Conservation (phyloP, 2,888 invertebrate genomes). For the Caenorhabditis sp. region DNA sequence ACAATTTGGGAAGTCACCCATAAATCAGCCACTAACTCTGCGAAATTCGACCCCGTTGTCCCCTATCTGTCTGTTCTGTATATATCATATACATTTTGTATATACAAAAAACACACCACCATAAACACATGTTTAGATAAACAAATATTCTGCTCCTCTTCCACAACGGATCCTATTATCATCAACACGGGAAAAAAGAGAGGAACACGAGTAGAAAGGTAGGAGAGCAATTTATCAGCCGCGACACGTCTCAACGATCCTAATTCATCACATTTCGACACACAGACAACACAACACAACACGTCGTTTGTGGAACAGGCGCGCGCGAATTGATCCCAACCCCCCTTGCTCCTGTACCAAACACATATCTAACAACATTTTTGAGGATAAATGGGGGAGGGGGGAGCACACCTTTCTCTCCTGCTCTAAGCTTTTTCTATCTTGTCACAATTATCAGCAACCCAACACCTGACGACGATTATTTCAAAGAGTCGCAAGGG, state of each 20-base stretch:
- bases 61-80: too few relatives aligned
- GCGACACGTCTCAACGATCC: neutral
- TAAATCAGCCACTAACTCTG: too few relatives aligned
- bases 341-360: too few relatives aligned
- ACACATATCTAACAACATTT: neutral
- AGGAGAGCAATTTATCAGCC: neutral
- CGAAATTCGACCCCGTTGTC: too few relatives aligned
- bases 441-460: neutral
- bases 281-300: too few relatives aligned
- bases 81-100: neutral
- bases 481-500: too few relatives aligned
- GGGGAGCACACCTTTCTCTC: neutral
- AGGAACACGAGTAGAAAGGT: too few relatives aligned
- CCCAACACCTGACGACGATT: neutral
- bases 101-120: neutral
- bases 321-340: too few relatives aligned
- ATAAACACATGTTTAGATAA: slow-evolving; percentile 1
- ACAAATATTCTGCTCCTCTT: neutral
- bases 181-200: too few relatives aligned
- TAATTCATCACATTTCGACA: neutral
- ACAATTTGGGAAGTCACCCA: too few relatives aligned
- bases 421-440: neutral
- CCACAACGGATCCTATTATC: too few relatives aligned
- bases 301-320: neutral
- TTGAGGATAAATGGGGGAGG: neutral